These are phyloP conservation scores for Mystacides longicornis DNA, from an alignment of 2,888 invertebrate genomes.

Conservation along the genomic window DNA sequence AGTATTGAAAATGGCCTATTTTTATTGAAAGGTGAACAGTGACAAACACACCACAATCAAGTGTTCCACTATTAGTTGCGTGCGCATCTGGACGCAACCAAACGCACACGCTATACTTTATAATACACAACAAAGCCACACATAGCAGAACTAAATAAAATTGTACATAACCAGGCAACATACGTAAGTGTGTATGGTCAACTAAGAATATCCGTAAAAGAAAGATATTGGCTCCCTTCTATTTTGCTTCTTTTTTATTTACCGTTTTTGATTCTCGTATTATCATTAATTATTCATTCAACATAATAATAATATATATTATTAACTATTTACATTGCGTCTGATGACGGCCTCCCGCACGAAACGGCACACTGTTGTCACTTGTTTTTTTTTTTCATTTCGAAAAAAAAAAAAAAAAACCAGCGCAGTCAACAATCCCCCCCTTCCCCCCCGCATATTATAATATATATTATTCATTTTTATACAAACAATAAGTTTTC, in stretches of 20 bases:
- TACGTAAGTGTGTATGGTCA: no score
- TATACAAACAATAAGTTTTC: slow-evolving; percentile 7
- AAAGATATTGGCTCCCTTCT: no score
- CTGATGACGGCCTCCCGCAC: no score
- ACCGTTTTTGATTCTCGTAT: no score
- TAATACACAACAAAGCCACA: slow-evolving; percentile 24
- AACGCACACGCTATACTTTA: slow-evolving; percentile 5
- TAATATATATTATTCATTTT: background rate
- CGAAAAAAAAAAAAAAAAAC: no score
- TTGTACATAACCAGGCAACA: slow-evolving; percentile 21
- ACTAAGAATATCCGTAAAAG: no score
- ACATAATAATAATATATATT: no score
- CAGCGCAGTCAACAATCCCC: background rate
- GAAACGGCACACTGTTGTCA: no score
- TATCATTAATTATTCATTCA: no score
- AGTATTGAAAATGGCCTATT: slow-evolving; percentile 25
- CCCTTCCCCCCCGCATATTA: background rate
- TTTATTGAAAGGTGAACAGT: slow-evolving; percentile 26
- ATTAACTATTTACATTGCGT: no score
- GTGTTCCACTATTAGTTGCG: slow-evolving; percentile 22
- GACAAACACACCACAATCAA: slow-evolving; percentile 23
- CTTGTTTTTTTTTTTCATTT: no score
- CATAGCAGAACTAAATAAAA: slow-evolving; percentile 22
- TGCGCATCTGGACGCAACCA: background rate
- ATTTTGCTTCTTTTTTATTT: no score